Percentiles rank a stretch among this genome's conserved stretches.
These are phyloP conservation scores for Hybognathus amarus DNA, from an alignment of 2,797 vertebrate genomes.

Conservation along the genomic window DNA sequence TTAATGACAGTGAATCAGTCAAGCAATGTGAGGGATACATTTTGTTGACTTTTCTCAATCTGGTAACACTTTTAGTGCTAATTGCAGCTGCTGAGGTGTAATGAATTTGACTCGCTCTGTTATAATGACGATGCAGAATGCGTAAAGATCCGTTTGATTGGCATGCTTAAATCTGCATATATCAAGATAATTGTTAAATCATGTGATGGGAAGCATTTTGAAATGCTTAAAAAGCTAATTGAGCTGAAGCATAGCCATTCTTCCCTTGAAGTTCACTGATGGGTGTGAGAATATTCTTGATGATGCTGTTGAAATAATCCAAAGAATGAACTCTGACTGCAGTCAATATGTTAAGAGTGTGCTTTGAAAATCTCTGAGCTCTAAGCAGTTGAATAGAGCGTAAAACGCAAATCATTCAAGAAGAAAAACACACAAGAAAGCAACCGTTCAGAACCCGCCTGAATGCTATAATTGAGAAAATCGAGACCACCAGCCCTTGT, in stretches of 20 bases:
- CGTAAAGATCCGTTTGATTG: constrained; percentile 1
- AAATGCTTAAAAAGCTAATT: background rate
- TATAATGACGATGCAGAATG: background rate
- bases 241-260: constrained; percentile 19
- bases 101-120: background rate
- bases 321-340: background rate
- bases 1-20: background rate
- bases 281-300: background rate
- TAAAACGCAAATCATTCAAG: background rate
- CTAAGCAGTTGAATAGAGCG: background rate
- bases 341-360: background rate
- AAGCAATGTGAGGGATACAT: background rate
- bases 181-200: constrained; percentile 1
- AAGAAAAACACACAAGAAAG: background rate
- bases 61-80: background rate
- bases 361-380: constrained; percentile 12
- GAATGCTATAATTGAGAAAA: constrained; percentile 7
- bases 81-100: background rate
- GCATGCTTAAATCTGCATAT: background rate
- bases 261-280: constrained; percentile 24
- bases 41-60: background rate
- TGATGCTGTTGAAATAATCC: constrained; percentile 28
- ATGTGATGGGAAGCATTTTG: constrained; percentile 6
- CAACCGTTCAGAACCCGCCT: background rate
- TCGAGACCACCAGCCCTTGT: background rate